Base-by-base conservation (phyloP, 30 jellyfish, hydroid and myxozoan species). In the Phacellophora camtschatica region DNA sequence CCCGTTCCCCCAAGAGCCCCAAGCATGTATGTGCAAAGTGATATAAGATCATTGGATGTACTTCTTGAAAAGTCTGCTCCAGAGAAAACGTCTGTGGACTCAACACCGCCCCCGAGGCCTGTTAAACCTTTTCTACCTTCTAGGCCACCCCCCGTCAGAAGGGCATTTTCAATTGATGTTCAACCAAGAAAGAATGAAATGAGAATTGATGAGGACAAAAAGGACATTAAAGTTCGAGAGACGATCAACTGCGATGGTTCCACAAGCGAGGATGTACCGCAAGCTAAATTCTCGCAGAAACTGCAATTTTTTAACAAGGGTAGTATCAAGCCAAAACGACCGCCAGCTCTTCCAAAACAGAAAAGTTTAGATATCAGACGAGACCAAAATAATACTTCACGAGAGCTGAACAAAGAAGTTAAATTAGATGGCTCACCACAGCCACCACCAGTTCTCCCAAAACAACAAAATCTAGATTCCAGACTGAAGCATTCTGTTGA, bases 1-100 rank as follows among this genome's bases (percentile, higher is more conserved):
- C 91, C 91, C 37, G 84, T 80, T 34, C 91, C 91, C 10, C 91
- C 91, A 16, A 65, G 91, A 66, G 91, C 91, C 0, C 91, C 91
- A 2, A 80, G 91, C 51, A 80, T 80, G 91, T 33, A 62, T 19
- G 41, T 66, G 31, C 91, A 66, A 8, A 51, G 39, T 66, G 84
- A 80, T 42, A 53, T 39, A 12, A 16, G 59, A 42, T 78, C 90
- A 27, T 27, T 61, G 3, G 84, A 64, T 65, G 72, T 48, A 36
- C 12, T 56, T 32, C 8, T 27, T 31, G 34, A 37, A 59, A 66
- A 18, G 37, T 29, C 12, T 30, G 45, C 32, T 19, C 23, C 11
- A 28, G 28, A 24, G 5, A 36, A 61, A 5, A 49, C n/a, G 64
- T 25, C n/a, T 25, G 16, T 12, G 4, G 22, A 49, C 29, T 61